A percentile compares a stretch with the other conserved stretches of the same genome.
phyloP scores from a whole-genome alignment of 1,140 invertebrate genomes.

The Bombus confusus region DNA sequence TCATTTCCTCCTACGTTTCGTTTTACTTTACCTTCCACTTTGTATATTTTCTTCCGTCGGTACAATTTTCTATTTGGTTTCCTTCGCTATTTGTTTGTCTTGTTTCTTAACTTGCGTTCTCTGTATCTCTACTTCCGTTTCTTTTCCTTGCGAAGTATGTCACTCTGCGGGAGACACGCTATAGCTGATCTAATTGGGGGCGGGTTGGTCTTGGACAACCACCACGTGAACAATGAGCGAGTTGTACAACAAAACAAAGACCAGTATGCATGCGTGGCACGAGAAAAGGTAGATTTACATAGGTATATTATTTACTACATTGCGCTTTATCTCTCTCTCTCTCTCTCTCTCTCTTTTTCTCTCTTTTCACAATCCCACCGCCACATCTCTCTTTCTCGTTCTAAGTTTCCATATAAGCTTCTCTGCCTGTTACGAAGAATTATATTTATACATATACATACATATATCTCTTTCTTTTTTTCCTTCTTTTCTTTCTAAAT shows the following conservation, averaged over 20 bases:
- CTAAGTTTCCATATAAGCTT: conserved; percentile 42
- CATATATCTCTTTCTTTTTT: conserved; percentile 52
- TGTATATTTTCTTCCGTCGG: background rate
- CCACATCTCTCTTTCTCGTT: conserved; percentile 5
- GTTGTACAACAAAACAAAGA: conserved; percentile 65
- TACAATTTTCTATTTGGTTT: conserved; percentile 4
- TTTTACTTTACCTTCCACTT: background rate
- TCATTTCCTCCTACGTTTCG: conserved; percentile 9
- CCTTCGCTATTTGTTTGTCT: background rate
- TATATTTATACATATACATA: too few species aligned
- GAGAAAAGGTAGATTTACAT: conserved; percentile 76
- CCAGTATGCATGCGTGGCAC: conserved; percentile 77
- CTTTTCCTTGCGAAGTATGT: conserved; percentile 15
- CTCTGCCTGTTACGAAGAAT: conserved; percentile 54
- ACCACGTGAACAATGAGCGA: conserved; percentile 39
- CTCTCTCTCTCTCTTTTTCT: background rate
- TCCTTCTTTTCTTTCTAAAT: conserved; percentile 35
- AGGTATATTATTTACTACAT: conserved; percentile 62
- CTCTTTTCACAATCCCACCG: conserved; percentile 34
- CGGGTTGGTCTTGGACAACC: conserved; percentile 60
- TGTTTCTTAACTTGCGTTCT: background rate
- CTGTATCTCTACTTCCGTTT: background rate
- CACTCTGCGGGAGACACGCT: conserved; percentile 43
- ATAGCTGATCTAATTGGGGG: conserved; percentile 29
- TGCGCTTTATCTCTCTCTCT: conserved; percentile 59